Evolutionary conservation across 2,888 invertebrate genomes (phyloP), one percentile per base, ranked within the genome.

Genomic region (Meganola albula): DNA sequence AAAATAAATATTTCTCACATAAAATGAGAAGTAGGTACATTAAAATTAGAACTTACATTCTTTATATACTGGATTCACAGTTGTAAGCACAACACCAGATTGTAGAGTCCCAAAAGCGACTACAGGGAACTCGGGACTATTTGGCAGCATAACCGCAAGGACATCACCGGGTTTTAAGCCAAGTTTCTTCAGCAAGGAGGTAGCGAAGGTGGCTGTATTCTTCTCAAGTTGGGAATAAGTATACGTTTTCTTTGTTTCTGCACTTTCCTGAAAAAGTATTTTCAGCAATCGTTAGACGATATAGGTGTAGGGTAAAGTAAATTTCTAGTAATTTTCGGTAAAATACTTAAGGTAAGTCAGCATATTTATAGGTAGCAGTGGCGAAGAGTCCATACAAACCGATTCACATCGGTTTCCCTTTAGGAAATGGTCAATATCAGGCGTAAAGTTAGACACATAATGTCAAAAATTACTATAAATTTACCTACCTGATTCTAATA

Each of bases 21-120:
- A n/a, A n/a, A n/a, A n/a, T n/a, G n/a, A n/a, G n/a, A n/a, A n/a
- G n/a, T n/a, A n/a, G n/a, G n/a, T n/a, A n/a, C n/a, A n/a, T n/a
- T n/a, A n/a, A n/a, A 20, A 20, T n/a, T 5, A n/a, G n/a, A 20
- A 20, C 78, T 78, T 59, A 89, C 89, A 77, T 48, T 88, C 83
- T 44, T 91, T 94, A 57, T 93, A 94, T 48, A 89, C 74, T 12
- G 93, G 92, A 77, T 94, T 94, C n/a, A 93, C 78, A 1, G 93
- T 90, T 0, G 93, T 92, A 10, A 91, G 79, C 4, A 89, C 62
- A 11, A 93, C 75, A 1, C 92, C 92, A 18, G 92, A 93, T 55
- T 92, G 90, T n/a, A 92, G 53, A 7, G 88, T 75, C 0, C 93
- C 94, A 31, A 93, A 72, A 0, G 88, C 74, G 1, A 89, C 87